Percentiles rank a stretch among this genome's conserved stretches.
These are phyloP conservation scores for Trichechus manatus DNA, from an alignment of 2,113 vertebrate genomes.

Conservation along the genomic window DNA sequence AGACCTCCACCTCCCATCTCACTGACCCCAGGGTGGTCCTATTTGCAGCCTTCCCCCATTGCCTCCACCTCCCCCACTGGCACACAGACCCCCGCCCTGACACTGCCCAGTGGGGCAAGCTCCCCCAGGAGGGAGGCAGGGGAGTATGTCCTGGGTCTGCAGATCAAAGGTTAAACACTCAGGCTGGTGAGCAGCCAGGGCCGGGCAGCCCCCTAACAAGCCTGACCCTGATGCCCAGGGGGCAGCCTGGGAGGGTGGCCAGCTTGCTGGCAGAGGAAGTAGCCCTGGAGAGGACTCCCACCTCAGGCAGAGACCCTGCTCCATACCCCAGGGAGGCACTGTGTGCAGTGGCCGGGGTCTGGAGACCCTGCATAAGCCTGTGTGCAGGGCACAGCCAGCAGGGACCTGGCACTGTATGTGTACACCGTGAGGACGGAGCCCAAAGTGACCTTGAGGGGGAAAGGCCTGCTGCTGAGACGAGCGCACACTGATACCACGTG, in stretches of 20 bases:
- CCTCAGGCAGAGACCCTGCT: too few relatives aligned
- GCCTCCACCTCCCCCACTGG: too few relatives aligned
- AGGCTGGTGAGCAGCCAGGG: too few relatives aligned
- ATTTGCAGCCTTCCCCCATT: background rate
- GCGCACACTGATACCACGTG: accelerated
- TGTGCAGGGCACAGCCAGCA: too few relatives aligned
- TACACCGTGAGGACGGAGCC: accelerated
- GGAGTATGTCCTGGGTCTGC: background rate
- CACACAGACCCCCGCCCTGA: background rate
- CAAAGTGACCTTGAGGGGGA: background rate
- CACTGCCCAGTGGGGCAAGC: background rate
- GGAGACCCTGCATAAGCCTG: background rate
- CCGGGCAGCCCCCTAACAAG: too few relatives aligned
- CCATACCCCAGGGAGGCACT: too few relatives aligned
- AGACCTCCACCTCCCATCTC: background rate
- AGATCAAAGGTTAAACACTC: too few relatives aligned
- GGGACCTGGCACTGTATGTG: background rate
- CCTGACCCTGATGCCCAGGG: too few relatives aligned
- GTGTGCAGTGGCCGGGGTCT: background rate
- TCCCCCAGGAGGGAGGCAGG: background rate
- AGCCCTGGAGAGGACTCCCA: too few relatives aligned
- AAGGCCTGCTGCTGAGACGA: background rate
- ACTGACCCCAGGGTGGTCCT: background rate
- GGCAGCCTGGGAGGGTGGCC: too few relatives aligned
- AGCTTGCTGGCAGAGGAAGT: too few relatives aligned